Percentiles rank a stretch among this genome's conserved stretches.
These are phyloP conservation scores for Botia kubotai DNA, from an alignment of 2,797 vertebrate species.

Conservation along the genomic window DNA sequence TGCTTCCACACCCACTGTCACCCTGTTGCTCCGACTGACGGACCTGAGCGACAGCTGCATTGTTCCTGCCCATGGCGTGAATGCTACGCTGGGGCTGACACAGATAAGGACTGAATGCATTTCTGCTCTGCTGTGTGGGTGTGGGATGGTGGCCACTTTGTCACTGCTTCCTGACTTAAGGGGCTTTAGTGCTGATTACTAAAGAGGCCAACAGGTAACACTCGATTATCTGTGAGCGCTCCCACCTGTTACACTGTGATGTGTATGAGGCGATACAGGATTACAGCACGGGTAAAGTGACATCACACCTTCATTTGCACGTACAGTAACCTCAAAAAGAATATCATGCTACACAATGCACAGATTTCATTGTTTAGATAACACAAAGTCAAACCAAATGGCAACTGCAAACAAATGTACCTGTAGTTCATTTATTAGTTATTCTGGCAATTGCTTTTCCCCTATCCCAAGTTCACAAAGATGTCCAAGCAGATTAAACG, in stretches of 20 bases:
- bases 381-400: not conserved
- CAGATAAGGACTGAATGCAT: conserved; percentile 82
- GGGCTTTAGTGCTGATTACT: conserved; percentile 68
- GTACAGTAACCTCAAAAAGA: not conserved
- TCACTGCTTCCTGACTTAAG: conserved; percentile 75
- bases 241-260: conserved; percentile 80
- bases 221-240: conserved; percentile 80
- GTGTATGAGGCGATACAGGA: conserved; percentile 70
- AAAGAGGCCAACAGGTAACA: conserved; percentile 74
- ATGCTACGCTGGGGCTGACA: conserved; percentile 78
- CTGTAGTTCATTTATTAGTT: not conserved
- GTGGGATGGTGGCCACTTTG: conserved; percentile 78
- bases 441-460: not conserved
- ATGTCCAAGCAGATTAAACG: not conserved
- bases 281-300: conserved; percentile 49
- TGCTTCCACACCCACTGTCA: conserved; percentile 80
- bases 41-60: conserved; percentile 79
- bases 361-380: conserved; percentile 28
- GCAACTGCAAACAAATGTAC: not conserved
- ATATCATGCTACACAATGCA: not conserved
- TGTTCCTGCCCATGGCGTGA: conserved; percentile 82
- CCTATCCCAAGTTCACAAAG: not conserved
- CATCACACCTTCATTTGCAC: not conserved
- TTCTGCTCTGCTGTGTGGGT: conserved; percentile 52
- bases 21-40: conserved; percentile 73